These are phyloP conservation scores for Myzus persicae DNA, from an alignment of 1,140 invertebrate genomes.

Conservation along the genomic window DNA sequence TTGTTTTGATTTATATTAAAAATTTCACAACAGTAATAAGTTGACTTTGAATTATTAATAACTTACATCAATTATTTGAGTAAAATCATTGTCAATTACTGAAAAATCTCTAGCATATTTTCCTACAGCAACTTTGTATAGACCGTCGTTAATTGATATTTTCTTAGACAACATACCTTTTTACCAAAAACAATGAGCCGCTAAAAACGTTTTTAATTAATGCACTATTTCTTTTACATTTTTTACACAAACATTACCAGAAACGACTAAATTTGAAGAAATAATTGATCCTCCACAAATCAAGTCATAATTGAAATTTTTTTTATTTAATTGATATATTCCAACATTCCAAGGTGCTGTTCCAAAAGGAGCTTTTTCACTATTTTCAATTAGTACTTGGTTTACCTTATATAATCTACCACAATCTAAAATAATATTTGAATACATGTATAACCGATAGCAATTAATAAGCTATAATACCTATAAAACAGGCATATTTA, in stretches of 20 bases:
- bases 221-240: no score
- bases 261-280: no score
- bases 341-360: constrained; percentile 27
- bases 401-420: background rate
- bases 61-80: background rate
- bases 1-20: no score
- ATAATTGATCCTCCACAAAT: background rate
- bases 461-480: no score
- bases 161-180: background rate
- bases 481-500: no score
- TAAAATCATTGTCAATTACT: background rate
- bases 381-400: background rate
- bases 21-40: no score
- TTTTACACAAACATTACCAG: no score
- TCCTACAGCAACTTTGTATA: constrained; percentile 28
- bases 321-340: background rate
- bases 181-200: no score
- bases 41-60: background rate
- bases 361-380: background rate
- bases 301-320: background rate
- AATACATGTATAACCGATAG: no score
- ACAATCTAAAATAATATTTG: background rate
- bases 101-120: background rate
- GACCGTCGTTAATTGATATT: background rate
- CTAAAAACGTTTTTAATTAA: no score